phyloP scores from a whole-genome alignment of 2,888 invertebrate genomes.

The Syritta pipiens region DNA sequence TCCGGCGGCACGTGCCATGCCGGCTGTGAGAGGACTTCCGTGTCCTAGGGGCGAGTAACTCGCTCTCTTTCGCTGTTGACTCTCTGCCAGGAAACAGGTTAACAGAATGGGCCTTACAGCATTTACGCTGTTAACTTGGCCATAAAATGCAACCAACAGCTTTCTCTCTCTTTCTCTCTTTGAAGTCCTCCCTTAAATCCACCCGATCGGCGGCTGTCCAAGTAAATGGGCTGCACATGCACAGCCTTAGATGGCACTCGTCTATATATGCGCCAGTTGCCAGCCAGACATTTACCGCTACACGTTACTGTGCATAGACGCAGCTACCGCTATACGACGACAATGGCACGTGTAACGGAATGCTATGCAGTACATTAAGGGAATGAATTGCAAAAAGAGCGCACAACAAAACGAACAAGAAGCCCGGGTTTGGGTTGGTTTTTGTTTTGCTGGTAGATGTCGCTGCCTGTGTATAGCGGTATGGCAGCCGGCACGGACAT shows the following conservation, averaged over 20 bases:
- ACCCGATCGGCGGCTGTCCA: conserved; percentile 4
- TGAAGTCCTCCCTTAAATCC: conserved; percentile 36
- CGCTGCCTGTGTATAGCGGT: conserved; percentile 17
- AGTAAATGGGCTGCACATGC: conserved; percentile 59
- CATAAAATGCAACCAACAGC: neutral
- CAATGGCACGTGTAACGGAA: conserved; percentile 68
- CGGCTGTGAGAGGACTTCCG: conserved; percentile 24
- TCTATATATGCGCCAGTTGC: conserved; percentile 49
- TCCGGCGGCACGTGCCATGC: conserved; percentile 35
- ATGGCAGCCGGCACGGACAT: conserved; percentile 1
- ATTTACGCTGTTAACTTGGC: conserved; percentile 60
- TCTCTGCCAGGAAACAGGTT: conserved; percentile 41
- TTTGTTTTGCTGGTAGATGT: conserved; percentile 29
- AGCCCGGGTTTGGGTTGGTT: conserved; percentile 23
- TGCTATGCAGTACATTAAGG: conserved; percentile 67
- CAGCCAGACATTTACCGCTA: conserved; percentile 59
- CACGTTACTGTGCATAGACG: neutral
- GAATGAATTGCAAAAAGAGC: conserved; percentile 54
- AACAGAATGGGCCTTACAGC: conserved; percentile 52
- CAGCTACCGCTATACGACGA: conserved; percentile 4
- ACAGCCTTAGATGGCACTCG: conserved; percentile 3
- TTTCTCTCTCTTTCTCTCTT: conserved; percentile 49
- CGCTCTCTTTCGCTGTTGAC: conserved; percentile 6
- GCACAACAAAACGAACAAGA: conserved; percentile 8
- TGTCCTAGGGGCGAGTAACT: neutral